Evolutionary conservation across 2,888 invertebrate genomes (phyloP).

Genomic region (Ferrisia virgata): DNA sequence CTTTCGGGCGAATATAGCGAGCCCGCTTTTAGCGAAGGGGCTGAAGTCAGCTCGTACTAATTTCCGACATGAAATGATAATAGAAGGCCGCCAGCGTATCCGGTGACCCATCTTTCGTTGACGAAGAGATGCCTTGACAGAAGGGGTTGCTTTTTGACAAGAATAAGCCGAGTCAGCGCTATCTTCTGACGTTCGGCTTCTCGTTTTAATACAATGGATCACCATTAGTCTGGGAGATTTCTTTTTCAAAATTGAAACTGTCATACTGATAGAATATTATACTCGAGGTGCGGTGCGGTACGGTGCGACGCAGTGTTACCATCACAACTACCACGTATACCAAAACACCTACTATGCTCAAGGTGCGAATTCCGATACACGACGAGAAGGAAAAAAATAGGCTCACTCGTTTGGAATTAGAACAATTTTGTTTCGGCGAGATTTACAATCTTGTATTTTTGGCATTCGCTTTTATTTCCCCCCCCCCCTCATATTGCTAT

Average conservation of each 20-base stretch:
- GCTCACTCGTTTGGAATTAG: background rate
- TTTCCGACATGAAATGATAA: constrained; percentile 35
- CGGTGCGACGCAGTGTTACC: background rate
- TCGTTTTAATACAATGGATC: constrained; percentile 41
- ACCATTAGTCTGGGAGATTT: constrained; percentile 39
- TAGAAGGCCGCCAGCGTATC: constrained; percentile 34
- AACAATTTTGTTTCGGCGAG: background rate
- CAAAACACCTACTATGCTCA: too few species aligned
- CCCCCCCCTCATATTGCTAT: background rate
- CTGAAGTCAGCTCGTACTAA: constrained; percentile 24
- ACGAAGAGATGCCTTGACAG: constrained; percentile 37
- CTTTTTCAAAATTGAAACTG: constrained; percentile 41
- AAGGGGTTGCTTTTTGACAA: constrained; percentile 42
- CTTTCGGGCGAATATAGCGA: background rate
- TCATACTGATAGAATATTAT: constrained; percentile 31
- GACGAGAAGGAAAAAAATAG: background rate
- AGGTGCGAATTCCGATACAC: too few species aligned
- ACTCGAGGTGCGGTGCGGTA: background rate
- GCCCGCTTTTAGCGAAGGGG: constrained; percentile 18
- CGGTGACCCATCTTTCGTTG: constrained; percentile 42
- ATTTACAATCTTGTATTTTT: constrained; percentile 16
- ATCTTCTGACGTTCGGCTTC: constrained; percentile 36
- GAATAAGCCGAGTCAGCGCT: constrained; percentile 42
- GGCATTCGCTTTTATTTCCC: background rate
- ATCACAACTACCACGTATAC: background rate